Conservation (phyloP, 1,140 invertebrate species). For the Heliconius congener region DNA sequence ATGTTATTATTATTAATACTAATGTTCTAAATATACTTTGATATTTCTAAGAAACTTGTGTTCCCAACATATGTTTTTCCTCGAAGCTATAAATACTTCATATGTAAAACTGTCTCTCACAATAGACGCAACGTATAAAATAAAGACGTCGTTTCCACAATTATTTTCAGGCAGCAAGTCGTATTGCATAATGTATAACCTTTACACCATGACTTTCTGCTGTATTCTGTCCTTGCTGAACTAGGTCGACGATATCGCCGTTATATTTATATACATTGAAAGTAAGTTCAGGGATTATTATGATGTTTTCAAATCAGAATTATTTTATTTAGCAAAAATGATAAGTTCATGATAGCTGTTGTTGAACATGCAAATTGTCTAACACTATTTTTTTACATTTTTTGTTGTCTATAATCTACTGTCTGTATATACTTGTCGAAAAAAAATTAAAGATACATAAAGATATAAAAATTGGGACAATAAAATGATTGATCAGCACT, state of each 20-base stretch:
- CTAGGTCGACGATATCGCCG: conserved; percentile 18
- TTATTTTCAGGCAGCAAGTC: conserved; percentile 10
- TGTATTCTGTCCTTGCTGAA: conserved; percentile 21
- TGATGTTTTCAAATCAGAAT: background rate
- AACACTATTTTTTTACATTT: background rate
- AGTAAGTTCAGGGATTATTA: background rate
- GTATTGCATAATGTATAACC: conserved; percentile 33
- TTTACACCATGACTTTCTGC: conserved; percentile 32
- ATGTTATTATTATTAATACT: background rate
- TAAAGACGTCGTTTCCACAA: conserved; percentile 6
- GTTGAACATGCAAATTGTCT: background rate
- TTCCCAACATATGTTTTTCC: background rate
- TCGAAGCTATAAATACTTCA: background rate
- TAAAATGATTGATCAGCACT: background rate
- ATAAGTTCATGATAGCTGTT: background rate
- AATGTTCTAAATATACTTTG: background rate
- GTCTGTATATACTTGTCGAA: too few relatives aligned
- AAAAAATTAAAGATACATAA: background rate
- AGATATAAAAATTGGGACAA: background rate
- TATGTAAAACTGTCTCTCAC: background rate
- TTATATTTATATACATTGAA: background rate
- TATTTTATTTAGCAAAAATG: background rate
- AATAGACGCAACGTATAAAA: background rate
- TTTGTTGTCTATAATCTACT: background rate
- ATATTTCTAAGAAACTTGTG: background rate